A percentile compares a stretch with the other conserved stretches of the same genome.
Conservation (phyloP, 2,797 vertebrate species). For the Myripristis jacobus region DNA sequence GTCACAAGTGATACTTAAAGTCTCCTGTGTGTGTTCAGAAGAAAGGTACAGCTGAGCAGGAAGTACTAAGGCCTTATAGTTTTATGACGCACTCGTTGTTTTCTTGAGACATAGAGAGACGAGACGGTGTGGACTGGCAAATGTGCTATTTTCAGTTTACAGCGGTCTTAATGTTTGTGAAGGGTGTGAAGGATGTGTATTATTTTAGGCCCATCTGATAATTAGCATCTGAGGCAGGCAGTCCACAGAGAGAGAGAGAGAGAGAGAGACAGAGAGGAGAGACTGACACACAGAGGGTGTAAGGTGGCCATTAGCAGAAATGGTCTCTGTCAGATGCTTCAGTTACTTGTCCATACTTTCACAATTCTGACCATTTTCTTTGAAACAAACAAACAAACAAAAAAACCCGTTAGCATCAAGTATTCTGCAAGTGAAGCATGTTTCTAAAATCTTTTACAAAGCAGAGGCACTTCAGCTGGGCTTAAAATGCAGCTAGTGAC, state of each 20-base stretch:
- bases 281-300: not conserved
- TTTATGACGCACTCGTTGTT: slow-evolving; percentile 14
- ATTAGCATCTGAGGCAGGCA: slow-evolving; percentile 21
- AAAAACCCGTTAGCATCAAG: slow-evolving; percentile 17
- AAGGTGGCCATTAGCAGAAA: slow-evolving; percentile 8
- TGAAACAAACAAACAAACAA: too few species aligned
- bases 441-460: slow-evolving; percentile 39
- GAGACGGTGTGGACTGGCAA: slow-evolving; percentile 1
- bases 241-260: not conserved
- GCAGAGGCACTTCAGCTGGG: slow-evolving; percentile 37
- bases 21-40: not conserved
- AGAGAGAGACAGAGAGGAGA: not conserved
- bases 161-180: slow-evolving; percentile 20
- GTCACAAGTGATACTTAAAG: slow-evolving; percentile 4
- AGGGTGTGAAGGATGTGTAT: slow-evolving; percentile 8
- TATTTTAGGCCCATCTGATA: slow-evolving; percentile 18
- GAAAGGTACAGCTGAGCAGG: slow-evolving; percentile 5
- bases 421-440: slow-evolving; percentile 27
- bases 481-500: slow-evolving; percentile 46
- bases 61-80: not conserved
- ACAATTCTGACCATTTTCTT: slow-evolving; percentile 3
- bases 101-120: not conserved
- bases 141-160: slow-evolving; percentile 18
- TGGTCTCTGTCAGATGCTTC: slow-evolving; percentile 21
- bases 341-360: not conserved